These are phyloP conservation scores for Clarias platycephalus DNA, from an alignment of 2,797 vertebrate species.

Conservation along the genomic window DNA sequence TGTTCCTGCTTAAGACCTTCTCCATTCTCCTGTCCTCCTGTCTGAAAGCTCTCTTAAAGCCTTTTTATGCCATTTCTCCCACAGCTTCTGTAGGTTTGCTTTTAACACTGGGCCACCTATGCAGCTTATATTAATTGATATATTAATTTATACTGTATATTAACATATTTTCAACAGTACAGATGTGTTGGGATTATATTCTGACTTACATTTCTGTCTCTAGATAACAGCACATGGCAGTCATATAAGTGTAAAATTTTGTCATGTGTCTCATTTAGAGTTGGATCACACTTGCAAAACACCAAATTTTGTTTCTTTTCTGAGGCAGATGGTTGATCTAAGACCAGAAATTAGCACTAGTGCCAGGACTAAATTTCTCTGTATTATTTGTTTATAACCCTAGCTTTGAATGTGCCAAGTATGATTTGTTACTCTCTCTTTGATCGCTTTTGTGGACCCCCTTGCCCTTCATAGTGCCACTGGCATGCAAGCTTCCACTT, in stretches of 20 bases:
- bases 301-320: not conserved
- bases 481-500: conserved; percentile 40
- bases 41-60: conserved; percentile 30
- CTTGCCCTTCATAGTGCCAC: conserved; percentile 28
- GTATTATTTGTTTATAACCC: conserved; percentile 12
- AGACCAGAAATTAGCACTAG: not conserved
- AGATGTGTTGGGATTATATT: not conserved
- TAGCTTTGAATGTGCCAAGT: conserved; percentile 16
- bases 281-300: not conserved
- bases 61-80: conserved; percentile 7
- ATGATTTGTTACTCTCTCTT: conserved; percentile 30
- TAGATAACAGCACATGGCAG: not conserved
- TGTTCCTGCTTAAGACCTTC: not conserved
- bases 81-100: not conserved
- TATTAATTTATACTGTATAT: not conserved
- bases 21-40: conserved; percentile 13
- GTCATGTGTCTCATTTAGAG: not conserved
- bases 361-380: not conserved
- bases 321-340: not conserved
- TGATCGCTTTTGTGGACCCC: conserved; percentile 26
- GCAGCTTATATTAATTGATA: not conserved
- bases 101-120: not conserved
- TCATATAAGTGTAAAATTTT: not conserved
- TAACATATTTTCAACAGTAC: not conserved
- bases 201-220: not conserved